phyloP scores from a whole-genome alignment of 2,888 invertebrate species.

The Melanotus villosus region DNA sequence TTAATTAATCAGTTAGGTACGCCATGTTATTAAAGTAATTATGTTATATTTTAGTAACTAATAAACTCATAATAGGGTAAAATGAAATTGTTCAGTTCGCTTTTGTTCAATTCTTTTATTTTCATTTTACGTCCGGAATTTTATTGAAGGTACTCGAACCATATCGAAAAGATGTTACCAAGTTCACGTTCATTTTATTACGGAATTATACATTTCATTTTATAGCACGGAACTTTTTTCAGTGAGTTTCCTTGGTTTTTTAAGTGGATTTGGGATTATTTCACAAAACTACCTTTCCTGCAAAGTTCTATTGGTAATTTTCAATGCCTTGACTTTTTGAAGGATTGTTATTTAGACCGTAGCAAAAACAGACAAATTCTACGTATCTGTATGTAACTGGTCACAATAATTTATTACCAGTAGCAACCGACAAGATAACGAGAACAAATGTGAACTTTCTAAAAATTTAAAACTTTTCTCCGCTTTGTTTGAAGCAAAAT shows the following conservation, averaged over 20 bases:
- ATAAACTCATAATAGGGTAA: no score
- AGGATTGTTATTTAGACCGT: no score
- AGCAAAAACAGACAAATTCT: no score
- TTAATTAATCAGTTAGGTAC: background rate
- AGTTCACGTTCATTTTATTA: constrained; percentile 6
- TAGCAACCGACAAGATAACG: background rate
- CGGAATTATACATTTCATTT: constrained; percentile 6
- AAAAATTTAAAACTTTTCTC: background rate
- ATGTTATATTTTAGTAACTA: no score
- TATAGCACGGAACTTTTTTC: constrained; percentile 1
- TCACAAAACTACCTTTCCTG: background rate
- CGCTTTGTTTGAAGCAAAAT: background rate
- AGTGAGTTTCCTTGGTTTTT: background rate
- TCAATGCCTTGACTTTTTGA: no score
- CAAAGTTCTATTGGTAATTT: no score
- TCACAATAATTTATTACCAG: background rate
- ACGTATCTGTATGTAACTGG: background rate
- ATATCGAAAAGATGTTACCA: background rate
- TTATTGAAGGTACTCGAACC: background rate
- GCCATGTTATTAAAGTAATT: no score
- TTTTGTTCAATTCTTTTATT: background rate
- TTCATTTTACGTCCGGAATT: background rate
- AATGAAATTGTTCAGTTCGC: no score
- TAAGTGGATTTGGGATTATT: background rate
- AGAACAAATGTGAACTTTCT: background rate